phyloP scores from a whole-genome alignment of 2,888 invertebrate genomes.

The Thera obeliscata region DNA sequence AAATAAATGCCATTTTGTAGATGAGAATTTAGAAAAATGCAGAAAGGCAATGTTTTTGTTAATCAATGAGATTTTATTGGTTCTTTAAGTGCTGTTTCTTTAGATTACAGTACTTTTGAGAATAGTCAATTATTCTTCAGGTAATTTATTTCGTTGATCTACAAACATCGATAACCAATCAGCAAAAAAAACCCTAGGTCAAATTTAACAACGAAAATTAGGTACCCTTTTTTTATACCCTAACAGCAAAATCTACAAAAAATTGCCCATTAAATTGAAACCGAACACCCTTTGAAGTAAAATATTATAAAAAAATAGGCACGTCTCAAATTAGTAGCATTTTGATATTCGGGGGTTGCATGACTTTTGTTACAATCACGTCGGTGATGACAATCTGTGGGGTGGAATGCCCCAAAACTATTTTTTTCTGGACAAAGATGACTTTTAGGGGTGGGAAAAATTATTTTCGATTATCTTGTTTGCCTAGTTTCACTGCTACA shows the following conservation, averaged over 20 bases:
- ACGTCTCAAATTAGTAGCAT: constrained; percentile 64
- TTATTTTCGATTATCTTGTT: background rate
- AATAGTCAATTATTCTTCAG: too few species aligned
- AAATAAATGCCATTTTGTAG: constrained; percentile 57
- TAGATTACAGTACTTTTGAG: too few species aligned
- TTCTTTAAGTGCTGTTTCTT: background rate
- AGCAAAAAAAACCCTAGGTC: constrained; percentile 11
- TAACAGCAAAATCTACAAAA: constrained; percentile 56
- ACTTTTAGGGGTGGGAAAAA: constrained; percentile 45
- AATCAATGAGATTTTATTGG: constrained; percentile 39
- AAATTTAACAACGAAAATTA: constrained; percentile 44
- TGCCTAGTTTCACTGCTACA: too few species aligned
- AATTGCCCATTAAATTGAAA: constrained; percentile 74
- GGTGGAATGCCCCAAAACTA: constrained; percentile 65
- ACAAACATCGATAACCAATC: too few species aligned
- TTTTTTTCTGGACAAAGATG: constrained; percentile 58
- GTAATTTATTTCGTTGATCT: too few species aligned
- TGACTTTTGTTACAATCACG: constrained; percentile 72
- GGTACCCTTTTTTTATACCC: constrained; percentile 54
- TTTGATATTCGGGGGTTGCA: constrained; percentile 56
- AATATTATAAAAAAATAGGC: constrained; percentile 50
- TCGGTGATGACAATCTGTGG: constrained; percentile 59
- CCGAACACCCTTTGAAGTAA: constrained; percentile 64
- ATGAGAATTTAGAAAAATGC: constrained; percentile 60
- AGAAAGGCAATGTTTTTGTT: constrained; percentile 49